Base-by-base conservation (phyloP, 2,797 vertebrate genomes). In the Pangasius macronema region DNA sequence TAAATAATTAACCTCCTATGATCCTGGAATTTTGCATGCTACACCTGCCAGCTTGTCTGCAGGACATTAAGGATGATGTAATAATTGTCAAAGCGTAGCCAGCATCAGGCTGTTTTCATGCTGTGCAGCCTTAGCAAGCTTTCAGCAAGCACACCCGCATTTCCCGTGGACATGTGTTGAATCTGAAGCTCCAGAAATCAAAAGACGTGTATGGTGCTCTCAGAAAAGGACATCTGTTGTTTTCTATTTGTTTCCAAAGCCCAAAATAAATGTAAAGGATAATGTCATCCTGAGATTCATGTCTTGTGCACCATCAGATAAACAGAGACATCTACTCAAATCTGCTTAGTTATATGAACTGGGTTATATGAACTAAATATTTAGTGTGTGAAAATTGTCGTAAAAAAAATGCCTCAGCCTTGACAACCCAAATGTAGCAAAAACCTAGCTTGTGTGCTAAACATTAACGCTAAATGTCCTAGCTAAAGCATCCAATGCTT, bases 191-290 rank as follows among this genome's bases (percentile, higher is more conserved):
- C 75, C 49, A 55, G n/a, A 33, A 33, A 79, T 33, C 16, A 55
- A 79, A 75, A 49, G 24, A 73, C 3, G 8, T 42, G 49, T 30
- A 49, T 77, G 49, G 27, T 30, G 27, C 75, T 51, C 27, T n/a
- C 46, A 33, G n/a, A 36, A 79, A 79, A 53, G 20, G 76, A 79
- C 51, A 79, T 14, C 46, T 76, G 73, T 51, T n/a, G 27, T 76
- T 77, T 30, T 76, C 18, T 55, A 5, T 4, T 79, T 33, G 5
- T 33, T 79, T 30, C 39, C 22, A 14, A 49, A 75, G 24, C 4
- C 42, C 5, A 49, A n/a, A 75, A 73, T 73, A 75, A 73, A 46
- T 0, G 3, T 73, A 27, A 46, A 24, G 39, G 30, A 27, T 5
- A 24, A 27, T 16, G 7, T 20, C 33, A 8, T 68, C 30, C 0